Evolutionary conservation across 2,797 vertebrate genomes (phyloP).

Genomic region (Rhinichthys osculus): DNA sequence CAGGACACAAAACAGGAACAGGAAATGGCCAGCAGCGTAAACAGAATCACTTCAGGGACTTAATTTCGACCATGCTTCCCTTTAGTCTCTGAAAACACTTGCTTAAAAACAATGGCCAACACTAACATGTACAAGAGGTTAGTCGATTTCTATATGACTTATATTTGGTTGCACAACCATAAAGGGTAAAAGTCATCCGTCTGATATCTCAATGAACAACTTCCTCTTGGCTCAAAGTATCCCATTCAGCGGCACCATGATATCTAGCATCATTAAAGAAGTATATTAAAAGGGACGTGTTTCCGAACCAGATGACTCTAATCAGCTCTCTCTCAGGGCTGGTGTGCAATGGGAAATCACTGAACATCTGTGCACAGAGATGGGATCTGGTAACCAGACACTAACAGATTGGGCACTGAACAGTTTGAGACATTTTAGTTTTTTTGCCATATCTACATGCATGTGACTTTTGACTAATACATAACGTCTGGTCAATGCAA

Average conservation of each 20-base stretch:
- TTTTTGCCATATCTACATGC: neutral
- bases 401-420: conserved; percentile 5
- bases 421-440: neutral
- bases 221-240: conserved; percentile 65
- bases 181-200: conserved; percentile 56
- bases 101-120: conserved; percentile 40
- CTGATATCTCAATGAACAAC: conserved; percentile 69
- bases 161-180: conserved; percentile 46
- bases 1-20: conserved; percentile 59
- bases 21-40: conserved; percentile 59
- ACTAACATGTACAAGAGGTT: conserved; percentile 51
- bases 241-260: conserved; percentile 60
- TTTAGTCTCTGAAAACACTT: conserved; percentile 9
- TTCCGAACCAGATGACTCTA: conserved; percentile 56
- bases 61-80: conserved; percentile 45
- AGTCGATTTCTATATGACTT: conserved; percentile 55
- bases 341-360: conserved; percentile 49
- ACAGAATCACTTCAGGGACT: conserved; percentile 53
- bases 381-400: conserved; percentile 39
- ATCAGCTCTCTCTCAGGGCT: conserved; percentile 59
- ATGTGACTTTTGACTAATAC: neutral
- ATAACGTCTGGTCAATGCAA: neutral
- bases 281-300: conserved; percentile 60
- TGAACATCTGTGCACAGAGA: conserved; percentile 32
- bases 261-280: conserved; percentile 65